Conservation (phyloP, 37 sponge, comb jelly and placozoan genomes). For the Beroe forskalii region DNA sequence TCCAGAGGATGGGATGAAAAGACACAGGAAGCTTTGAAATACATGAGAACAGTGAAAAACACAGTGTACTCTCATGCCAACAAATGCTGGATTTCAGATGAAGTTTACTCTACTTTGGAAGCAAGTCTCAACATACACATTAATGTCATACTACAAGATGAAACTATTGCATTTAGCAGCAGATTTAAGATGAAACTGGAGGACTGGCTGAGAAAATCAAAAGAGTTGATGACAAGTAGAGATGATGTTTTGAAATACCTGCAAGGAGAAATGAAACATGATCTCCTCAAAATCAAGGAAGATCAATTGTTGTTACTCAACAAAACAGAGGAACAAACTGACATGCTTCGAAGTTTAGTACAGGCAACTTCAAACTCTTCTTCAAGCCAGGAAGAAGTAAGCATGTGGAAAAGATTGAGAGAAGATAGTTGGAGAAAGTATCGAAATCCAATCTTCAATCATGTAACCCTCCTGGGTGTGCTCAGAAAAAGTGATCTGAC, state of each 20-base stretch:
- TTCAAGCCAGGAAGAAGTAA: not conserved
- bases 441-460: conserved; percentile 17
- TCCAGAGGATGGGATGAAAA: not conserved
- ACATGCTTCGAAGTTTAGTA: not conserved
- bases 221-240: conserved; percentile 49
- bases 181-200: not conserved
- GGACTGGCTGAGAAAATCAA: conserved; percentile 14
- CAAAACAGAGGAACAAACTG: conserved; percentile 64
- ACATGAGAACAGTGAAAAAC: conserved; percentile 42
- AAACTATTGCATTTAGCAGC: not conserved
- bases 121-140: not conserved
- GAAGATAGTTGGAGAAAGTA: conserved; percentile 50
- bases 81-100: conserved; percentile 57
- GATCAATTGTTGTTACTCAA: conserved; percentile 24
- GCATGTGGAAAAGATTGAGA: conserved; percentile 1
- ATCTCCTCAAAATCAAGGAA: conserved; percentile 2
- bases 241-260: conserved; percentile 55
- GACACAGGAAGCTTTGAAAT: conserved; percentile 14
- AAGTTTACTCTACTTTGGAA: not conserved
- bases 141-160: not conserved
- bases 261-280: conserved; percentile 54
- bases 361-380: not conserved
- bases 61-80: conserved; percentile 48
- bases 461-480: not conserved
- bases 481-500: not conserved